These are phyloP conservation scores for Festucalex cinctus DNA, from an alignment of 2,113 vertebrate species.

Conservation along the genomic window DNA sequence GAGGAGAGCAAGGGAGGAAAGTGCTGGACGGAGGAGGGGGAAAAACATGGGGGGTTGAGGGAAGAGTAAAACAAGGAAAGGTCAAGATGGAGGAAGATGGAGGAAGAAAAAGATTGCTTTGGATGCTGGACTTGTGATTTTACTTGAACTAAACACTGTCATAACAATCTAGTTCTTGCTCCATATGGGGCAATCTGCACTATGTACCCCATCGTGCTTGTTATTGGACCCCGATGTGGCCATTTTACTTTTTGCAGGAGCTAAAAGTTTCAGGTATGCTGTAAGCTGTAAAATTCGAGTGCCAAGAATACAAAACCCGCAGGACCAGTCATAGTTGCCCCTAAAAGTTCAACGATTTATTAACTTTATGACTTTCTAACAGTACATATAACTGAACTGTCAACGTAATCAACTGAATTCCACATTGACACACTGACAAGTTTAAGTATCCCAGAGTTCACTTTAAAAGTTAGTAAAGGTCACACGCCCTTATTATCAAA, in stretches of 20 bases:
- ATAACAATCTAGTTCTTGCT: neutral
- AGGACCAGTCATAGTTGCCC: neutral
- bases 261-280: neutral
- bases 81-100: constrained; percentile 26
- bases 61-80: constrained; percentile 24
- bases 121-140: constrained; percentile 6
- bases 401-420: neutral
- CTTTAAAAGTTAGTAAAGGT: constrained; percentile 3
- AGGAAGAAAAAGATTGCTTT: constrained; percentile 17
- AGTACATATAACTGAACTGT: neutral
- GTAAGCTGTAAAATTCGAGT: neutral
- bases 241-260: neutral
- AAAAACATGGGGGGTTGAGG: constrained; percentile 12
- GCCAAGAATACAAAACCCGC: neutral
- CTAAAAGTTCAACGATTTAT: constrained; percentile 7
- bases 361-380: neutral
- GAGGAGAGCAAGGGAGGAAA: constrained; percentile 48
- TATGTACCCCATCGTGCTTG: neutral
- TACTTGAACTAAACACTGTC: constrained; percentile 2
- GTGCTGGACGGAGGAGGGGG: neutral
- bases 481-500: neutral
- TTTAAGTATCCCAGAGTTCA: constrained; percentile 8
- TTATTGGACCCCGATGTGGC: neutral
- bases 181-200: neutral
- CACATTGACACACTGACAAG: constrained; percentile 1